Base-by-base conservation (phyloP, 2,797 vertebrate species). In the Semaprochilodus insignis region DNA sequence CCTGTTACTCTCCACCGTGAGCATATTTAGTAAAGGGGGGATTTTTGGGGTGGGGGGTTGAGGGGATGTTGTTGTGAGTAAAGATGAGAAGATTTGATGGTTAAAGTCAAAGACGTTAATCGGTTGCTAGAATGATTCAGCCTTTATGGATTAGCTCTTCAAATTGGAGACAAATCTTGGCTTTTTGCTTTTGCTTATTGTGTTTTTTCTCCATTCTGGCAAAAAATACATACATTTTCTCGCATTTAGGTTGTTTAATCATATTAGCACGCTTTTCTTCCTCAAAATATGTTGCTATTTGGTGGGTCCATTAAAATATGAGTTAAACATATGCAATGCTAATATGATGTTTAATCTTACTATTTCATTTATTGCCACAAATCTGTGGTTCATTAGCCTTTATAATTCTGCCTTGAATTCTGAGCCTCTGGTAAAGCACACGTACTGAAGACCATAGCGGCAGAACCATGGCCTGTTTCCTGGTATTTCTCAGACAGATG, bases 91-190 rank as follows among this genome's bases (percentile, higher is more conserved):
- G 76, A 89, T 82, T 79, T 86, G 63, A 75, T 80, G 65, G 54
- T 75, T 85, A 25, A 77, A 80, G 81, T 85, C 78, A 74, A 83
- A 88, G 81, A 77, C 51, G n/a, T 34, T 36, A 65, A 74, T 70
- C 52, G 48, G 67, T 75, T 77, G 69, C 23, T 66, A 70, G 84
- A 84, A 87, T 84, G 86, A 85, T 87, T 85, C 80, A 85, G 79
- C 4, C 44, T 69, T 62, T 23, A 48, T 48, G 10, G 11, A 48
- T 10, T 10, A 48, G 10, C 44, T 48, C 10, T 13, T 48, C 11
- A 48, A 48, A 48, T 2, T 48, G 10, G 11, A 48, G 44, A 48
- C 44, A 48, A 48, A 48, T 6, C 40, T 40, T 6, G 5, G 36
- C 36, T 36, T 6, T 36, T 6, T 36, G 8, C 44, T 44, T 4